Evolutionary conservation across 2,888 invertebrate species (phyloP).

Genomic region (Caradrina kadenii): DNA sequence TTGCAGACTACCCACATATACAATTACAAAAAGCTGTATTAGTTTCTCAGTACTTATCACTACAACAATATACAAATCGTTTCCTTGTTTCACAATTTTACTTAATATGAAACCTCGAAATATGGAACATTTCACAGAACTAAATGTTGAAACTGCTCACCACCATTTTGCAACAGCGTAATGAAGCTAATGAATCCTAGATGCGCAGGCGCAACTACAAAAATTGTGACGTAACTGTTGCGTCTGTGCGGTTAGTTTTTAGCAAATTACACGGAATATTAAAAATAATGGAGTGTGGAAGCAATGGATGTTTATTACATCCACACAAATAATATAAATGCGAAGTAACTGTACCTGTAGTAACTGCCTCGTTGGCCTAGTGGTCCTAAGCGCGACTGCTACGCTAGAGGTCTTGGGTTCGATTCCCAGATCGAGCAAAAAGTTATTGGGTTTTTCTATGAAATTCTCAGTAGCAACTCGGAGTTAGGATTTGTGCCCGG

Average conservation of each 20-base stretch:
- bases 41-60: slow-evolving; percentile 45
- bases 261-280: slow-evolving; percentile 62
- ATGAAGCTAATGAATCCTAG: slow-evolving; percentile 81
- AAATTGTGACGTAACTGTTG: slow-evolving; percentile 78
- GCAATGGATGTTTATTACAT: slow-evolving; percentile 1
- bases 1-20: slow-evolving; percentile 33
- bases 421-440: too few relatives aligned
- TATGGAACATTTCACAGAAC: slow-evolving; percentile 68
- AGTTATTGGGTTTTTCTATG: too few relatives aligned
- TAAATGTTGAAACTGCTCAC: slow-evolving; percentile 75
- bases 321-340: too few relatives aligned
- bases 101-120: slow-evolving; percentile 53
- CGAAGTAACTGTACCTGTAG: too few relatives aligned
- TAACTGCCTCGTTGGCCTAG: too few relatives aligned
- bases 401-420: too few relatives aligned
- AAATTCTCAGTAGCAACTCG: too few relatives aligned
- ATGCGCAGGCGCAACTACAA: slow-evolving; percentile 71
- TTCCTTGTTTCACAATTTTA: slow-evolving; percentile 61
- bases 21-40: slow-evolving; percentile 58
- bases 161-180: slow-evolving; percentile 76
- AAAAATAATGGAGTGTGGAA: slow-evolving; percentile 50
- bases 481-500: too few relatives aligned
- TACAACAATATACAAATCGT: slow-evolving; percentile 42
- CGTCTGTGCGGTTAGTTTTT: slow-evolving; percentile 65
- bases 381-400: too few relatives aligned